These are phyloP conservation scores for Chaetoderma sp. DNA, from an alignment of 2,888 invertebrate species.

Conservation along the genomic window DNA sequence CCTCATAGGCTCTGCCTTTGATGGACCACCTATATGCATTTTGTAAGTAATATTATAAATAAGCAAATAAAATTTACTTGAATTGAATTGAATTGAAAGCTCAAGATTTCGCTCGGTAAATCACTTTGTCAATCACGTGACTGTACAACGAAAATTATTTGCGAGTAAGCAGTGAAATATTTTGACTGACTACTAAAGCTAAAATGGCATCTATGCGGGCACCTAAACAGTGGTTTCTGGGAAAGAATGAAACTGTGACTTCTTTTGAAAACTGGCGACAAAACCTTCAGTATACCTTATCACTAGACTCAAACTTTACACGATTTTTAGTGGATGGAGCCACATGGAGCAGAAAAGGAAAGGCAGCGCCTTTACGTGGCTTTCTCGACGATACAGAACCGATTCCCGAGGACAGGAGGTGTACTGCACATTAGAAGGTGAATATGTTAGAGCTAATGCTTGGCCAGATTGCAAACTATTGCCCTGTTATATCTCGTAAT, in stretches of 20 bases:
- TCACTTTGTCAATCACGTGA: too few species aligned
- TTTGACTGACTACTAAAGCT: too few species aligned
- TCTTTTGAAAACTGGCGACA: conserved; percentile 25
- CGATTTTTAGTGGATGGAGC: conserved; percentile 22
- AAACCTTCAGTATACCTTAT: conserved; percentile 15
- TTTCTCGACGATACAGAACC: conserved; percentile 17
- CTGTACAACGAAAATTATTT: too few species aligned
- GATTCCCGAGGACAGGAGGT: conserved; percentile 1
- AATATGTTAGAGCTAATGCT: conserved; percentile 31
- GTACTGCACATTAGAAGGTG: conserved; percentile 31
- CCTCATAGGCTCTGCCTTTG: too few species aligned
- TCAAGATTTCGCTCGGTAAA: too few species aligned
- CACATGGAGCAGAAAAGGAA: conserved; percentile 32
- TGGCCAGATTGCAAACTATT: conserved; percentile 37
- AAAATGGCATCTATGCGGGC: too few species aligned
- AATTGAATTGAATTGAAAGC: too few species aligned
- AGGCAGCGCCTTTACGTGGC: conserved; percentile 22
- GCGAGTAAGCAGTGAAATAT: too few species aligned
- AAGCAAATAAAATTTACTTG: too few species aligned
- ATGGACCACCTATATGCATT: too few species aligned
- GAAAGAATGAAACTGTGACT: conserved; percentile 22
- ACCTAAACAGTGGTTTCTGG: conserved; percentile 29
- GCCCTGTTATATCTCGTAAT: conserved; percentile 25
- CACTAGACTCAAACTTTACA: conserved; percentile 24
- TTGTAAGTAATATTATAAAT: too few species aligned